phyloP scores from a whole-genome alignment of 2,888 invertebrate genomes.

The Chloroclysta siterata region DNA sequence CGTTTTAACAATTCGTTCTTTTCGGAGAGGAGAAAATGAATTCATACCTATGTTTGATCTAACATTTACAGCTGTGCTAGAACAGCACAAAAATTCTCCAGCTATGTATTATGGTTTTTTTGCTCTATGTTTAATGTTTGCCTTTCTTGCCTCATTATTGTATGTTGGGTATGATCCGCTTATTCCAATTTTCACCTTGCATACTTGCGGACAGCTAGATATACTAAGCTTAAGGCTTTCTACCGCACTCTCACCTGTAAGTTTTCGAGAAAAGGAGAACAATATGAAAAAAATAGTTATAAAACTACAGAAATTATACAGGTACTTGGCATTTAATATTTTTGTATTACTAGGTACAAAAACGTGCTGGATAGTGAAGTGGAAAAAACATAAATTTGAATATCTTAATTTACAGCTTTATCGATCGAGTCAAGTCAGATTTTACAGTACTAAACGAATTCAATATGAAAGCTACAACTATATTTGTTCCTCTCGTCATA shows the following conservation, averaged over 20 bases:
- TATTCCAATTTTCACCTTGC: conserved; percentile 68
- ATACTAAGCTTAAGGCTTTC: conserved; percentile 56
- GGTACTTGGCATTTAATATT: conserved; percentile 41
- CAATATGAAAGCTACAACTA: conserved; percentile 65
- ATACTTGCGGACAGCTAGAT: conserved; percentile 67
- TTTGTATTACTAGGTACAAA: too few relatives aligned
- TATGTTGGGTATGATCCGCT: conserved; percentile 70
- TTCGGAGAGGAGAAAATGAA: conserved; percentile 50
- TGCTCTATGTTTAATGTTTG: conserved; percentile 48
- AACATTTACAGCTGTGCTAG: conserved; percentile 53
- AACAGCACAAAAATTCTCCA: conserved; percentile 50
- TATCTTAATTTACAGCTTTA: conserved; percentile 52
- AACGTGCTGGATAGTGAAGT: too few relatives aligned
- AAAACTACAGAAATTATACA: conserved; percentile 61
- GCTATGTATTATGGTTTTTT: conserved; percentile 49
- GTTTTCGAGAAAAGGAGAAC: conserved; percentile 45
- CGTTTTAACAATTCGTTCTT: conserved; percentile 54
- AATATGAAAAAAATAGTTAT: conserved; percentile 58
- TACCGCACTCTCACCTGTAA: conserved; percentile 47
- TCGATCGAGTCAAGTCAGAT: conserved; percentile 48
- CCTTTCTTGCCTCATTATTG: conserved; percentile 49
- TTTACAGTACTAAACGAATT: conserved; percentile 64
- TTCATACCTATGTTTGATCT: conserved; percentile 61
- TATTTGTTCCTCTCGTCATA: conserved; percentile 63
- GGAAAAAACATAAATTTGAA: too few relatives aligned